Evolutionary conservation across 2,797 vertebrate species (phyloP), one percentile per base, ranked within the genome.

Genomic region (Urosaurus nigricauda): DNA sequence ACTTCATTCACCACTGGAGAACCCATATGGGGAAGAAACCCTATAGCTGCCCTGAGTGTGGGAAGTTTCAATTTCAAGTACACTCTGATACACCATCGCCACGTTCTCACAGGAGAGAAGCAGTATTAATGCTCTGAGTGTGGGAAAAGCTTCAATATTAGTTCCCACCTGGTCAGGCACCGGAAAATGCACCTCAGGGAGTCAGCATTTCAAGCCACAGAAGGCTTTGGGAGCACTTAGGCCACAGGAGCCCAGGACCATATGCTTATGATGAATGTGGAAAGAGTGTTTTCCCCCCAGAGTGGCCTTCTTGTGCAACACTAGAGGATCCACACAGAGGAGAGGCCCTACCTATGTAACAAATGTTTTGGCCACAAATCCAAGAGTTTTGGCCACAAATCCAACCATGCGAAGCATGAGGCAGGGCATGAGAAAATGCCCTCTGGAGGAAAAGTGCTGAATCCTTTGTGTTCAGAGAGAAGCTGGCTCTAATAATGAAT

Each of bases 1-100:
- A 92, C 71, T 91, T 95, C 53, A 95, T 94, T 40, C 95, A 95
- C 68, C 94, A 94, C 51, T 47, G 58, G 17, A 60, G 17, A 60
- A 21, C 58, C 17, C 58, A 60, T 17, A 60, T 17, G 17, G 58
- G 4, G 58, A 17, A 60, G 58, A 60, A 60, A 17, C 58, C 58
- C 17, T 60, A 60, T 4, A 60, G 58, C 58, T 60, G 56, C 16
- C 56, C 56, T 58, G 56, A 58, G 16, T 58, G 17, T 60, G 58
- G 58, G 17, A 60, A 60, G 58, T 60, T 60, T 60, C 58, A 60
- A 5, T 60, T 60, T 60, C 58, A 60, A 60, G 17, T 21, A 4
- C 5, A 4, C 4, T 5, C 58, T 60, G 17, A 17, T 60, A 60
- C 17, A 4, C 58, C 58, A 60, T 60, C 17, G 5, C 17, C 17